Base-by-base conservation (phyloP, 2,113 vertebrate genomes). In the Sorex araneus region DNA sequence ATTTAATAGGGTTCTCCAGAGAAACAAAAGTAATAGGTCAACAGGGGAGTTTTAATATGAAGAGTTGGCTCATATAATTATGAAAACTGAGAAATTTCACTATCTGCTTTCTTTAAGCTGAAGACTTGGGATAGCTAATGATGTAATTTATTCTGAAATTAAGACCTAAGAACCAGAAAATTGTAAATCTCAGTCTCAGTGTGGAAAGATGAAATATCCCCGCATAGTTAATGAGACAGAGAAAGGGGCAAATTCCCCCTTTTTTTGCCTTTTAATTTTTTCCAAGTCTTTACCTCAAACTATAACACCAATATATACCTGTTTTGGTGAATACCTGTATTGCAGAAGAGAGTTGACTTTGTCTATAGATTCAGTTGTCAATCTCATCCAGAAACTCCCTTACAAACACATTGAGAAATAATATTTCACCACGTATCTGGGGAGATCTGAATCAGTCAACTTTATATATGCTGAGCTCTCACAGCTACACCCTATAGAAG, bases 1-100 rank as follows among this genome's bases (percentile, higher is more conserved):
- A 64, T 66, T 83, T 64, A 40, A 50, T 81, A 83, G 57, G 12
- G 25, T 74, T 81, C 50, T 81, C 67, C 54, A 81, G 87, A 81
- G 87, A 30, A 81, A 60, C 2, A 73, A 50, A 71, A 63, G 50
- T n/a, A 64, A 64, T 36, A 63, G 16, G 23, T 34, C 73, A 36
- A 43, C 73, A 81, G 54, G 80, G 7, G 36, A 73, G n/a, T 47
- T 81, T 89, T 81, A 89, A 47, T 73, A 47, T 64, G 47, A 50
- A 50, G 47, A 50, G 47, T 50, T 50, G 47, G 47, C 40, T 50
- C 47, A 10, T 50, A 50, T 60, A 79, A 8, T 89, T 81, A 89
- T 0, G 2, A 76, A 73, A 40, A 47, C 54, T 73, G 40, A 89
- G 16, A 73, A 63, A 10, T 21, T 3, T 23, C 18, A 45, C 23